Conservation (phyloP, 2,797 vertebrate genomes). For the Gobionotothen gibberifrons region DNA sequence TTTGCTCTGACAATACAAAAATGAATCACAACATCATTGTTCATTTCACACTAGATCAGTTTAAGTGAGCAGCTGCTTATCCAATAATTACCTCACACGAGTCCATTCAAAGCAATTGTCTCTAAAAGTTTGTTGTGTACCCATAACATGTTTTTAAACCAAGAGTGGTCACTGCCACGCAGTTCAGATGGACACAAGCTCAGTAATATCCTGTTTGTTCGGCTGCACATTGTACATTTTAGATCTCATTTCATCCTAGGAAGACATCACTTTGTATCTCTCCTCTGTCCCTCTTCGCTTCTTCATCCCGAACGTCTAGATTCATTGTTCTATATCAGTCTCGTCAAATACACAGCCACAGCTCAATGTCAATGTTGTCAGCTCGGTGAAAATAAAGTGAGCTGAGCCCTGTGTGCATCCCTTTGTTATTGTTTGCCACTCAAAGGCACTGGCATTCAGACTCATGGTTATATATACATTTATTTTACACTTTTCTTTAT, state of each 20-base stretch:
- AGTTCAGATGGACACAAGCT: slow-evolving; percentile 37
- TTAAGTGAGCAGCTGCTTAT: slow-evolving; percentile 6
- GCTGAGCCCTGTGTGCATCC: slow-evolving; percentile 37
- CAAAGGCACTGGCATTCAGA: slow-evolving; percentile 29
- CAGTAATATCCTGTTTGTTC: slow-evolving; percentile 43
- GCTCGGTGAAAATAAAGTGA: slow-evolving; percentile 64
- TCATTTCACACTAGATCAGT: slow-evolving; percentile 28
- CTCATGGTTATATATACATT: slow-evolving; percentile 36
- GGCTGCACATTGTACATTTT: slow-evolving; percentile 40
- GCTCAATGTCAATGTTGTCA: slow-evolving; percentile 54
- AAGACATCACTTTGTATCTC: slow-evolving; percentile 8
- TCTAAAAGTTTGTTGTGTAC: slow-evolving; percentile 7
- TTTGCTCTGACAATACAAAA: slow-evolving; percentile 16
- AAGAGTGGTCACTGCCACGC: slow-evolving; percentile 1
- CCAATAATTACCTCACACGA: slow-evolving; percentile 14
- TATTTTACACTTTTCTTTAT: slow-evolving; percentile 32
- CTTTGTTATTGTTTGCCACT: slow-evolving; percentile 53
- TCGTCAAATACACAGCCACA: slow-evolving; percentile 28
- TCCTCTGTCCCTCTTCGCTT: neutral
- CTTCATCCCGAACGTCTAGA: slow-evolving; percentile 26
- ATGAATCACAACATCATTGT: slow-evolving; percentile 4
- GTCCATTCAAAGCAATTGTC: slow-evolving; percentile 3
- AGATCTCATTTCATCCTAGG: slow-evolving; percentile 31
- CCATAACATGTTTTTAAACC: neutral
- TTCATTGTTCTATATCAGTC: slow-evolving; percentile 47